Percentiles rank a stretch among this genome's conserved stretches.
Evolutionary conservation across 2,888 invertebrate genomes (phyloP).

Genomic region (Troides helena): DNA sequence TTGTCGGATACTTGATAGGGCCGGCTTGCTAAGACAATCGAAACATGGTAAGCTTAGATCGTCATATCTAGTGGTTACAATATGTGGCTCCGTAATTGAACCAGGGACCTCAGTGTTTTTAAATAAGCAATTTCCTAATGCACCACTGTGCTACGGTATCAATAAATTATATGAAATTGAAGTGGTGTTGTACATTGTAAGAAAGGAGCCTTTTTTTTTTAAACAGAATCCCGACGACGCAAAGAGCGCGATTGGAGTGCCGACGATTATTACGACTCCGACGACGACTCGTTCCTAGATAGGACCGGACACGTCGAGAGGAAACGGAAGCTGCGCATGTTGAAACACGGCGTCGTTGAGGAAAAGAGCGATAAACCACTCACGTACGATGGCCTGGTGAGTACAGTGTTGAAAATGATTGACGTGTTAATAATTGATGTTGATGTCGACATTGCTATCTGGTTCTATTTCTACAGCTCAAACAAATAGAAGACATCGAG

Average conservation of each 20-base stretch:
- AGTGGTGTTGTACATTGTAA: too few species aligned
- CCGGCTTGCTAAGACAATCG: slow-evolving; percentile 91
- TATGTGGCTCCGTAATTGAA: too few species aligned
- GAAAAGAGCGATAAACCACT: slow-evolving; percentile 59
- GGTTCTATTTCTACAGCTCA: slow-evolving; percentile 67
- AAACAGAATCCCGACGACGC: slow-evolving; percentile 87
- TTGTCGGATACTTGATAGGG: slow-evolving; percentile 92
- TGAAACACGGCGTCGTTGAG: slow-evolving; percentile 79
- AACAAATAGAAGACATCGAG: slow-evolving; percentile 84
- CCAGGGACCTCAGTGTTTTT: too few species aligned
- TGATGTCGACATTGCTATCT: not conserved
- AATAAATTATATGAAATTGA: too few species aligned
- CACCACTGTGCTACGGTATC: too few species aligned
- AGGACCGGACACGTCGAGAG: slow-evolving; percentile 95
- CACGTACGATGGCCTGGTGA: slow-evolving; percentile 85
- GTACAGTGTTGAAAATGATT: slow-evolving; percentile 28
- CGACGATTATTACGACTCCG: slow-evolving; percentile 95
- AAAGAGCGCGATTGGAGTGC: slow-evolving; percentile 90
- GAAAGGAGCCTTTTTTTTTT: not conserved
- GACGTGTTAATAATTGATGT: too few species aligned
- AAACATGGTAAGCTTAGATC: slow-evolving; percentile 83
- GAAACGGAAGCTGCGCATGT: slow-evolving; percentile 90
- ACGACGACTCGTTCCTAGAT: slow-evolving; percentile 97
- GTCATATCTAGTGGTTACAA: too few species aligned
- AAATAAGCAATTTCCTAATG: too few species aligned